These are phyloP conservation scores for Microplitis demolitor DNA, from an alignment of 1,140 invertebrate species.

Conservation along the genomic window DNA sequence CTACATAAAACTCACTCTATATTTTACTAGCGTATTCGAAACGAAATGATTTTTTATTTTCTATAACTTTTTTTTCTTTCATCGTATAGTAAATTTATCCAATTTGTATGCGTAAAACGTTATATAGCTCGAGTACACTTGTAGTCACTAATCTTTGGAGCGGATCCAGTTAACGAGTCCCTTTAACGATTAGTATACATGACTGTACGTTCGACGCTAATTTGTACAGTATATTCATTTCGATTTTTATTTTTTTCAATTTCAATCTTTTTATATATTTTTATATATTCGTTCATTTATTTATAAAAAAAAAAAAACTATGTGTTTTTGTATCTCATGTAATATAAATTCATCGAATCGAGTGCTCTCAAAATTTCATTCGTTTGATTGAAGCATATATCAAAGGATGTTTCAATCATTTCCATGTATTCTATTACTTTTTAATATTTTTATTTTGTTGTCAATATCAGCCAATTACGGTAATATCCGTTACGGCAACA, in stretches of 20 bases:
- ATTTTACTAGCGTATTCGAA: too few relatives aligned
- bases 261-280: too few relatives aligned
- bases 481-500: too few relatives aligned
- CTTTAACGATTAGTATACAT: slow-evolving; percentile 11
- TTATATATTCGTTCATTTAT: too few relatives aligned
- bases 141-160: slow-evolving; percentile 12
- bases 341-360: not conserved
- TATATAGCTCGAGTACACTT: not conserved
- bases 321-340: too few relatives aligned
- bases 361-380: not conserved
- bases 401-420: not conserved
- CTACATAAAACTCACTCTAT: too few relatives aligned
- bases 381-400: not conserved
- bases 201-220: not conserved
- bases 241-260: not conserved
- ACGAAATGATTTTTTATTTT: not conserved
- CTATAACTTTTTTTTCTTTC: not conserved
- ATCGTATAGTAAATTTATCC: not conserved
- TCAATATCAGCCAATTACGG: too few relatives aligned
- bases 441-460: not conserved
- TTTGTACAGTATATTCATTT: not conserved
- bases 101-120: not conserved
- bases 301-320: too few relatives aligned
- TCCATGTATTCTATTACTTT: not conserved
- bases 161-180: slow-evolving; percentile 14